phyloP scores from a whole-genome alignment of 2,888 invertebrate species.

The Scelioninae gen. 2 region DNA sequence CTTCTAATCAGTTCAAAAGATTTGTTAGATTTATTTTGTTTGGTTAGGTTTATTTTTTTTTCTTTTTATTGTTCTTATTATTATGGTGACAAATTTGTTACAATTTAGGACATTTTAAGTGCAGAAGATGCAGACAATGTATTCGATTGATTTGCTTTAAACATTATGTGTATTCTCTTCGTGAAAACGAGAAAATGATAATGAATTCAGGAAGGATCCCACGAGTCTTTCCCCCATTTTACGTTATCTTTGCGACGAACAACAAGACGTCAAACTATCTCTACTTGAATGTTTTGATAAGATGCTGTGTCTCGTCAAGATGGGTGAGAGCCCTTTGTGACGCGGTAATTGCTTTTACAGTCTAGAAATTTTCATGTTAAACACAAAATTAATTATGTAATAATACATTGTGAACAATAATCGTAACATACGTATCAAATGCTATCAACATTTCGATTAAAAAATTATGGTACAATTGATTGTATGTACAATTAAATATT shows the following conservation, averaged over 20 bases:
- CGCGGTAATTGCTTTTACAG: slow-evolving; percentile 27
- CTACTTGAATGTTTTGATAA: slow-evolving; percentile 17
- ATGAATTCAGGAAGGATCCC: slow-evolving; percentile 9
- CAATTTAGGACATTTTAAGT: no score
- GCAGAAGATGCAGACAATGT: no score
- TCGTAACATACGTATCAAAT: no score
- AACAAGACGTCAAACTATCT: slow-evolving; percentile 32
- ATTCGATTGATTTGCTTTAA: slow-evolving; percentile 1
- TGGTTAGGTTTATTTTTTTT: no score
- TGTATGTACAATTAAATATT: no score
- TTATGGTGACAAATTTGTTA: no score
- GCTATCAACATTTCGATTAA: no score
- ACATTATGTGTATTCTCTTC: slow-evolving; percentile 9
- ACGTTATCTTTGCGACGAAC: slow-evolving; percentile 22
- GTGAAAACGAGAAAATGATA: slow-evolving; percentile 10
- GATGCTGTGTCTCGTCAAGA: slow-evolving; percentile 10
- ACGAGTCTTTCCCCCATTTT: slow-evolving; percentile 1
- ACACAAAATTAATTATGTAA: not conserved
- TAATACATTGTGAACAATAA: no score
- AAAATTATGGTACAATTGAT: no score
- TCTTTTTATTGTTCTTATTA: no score
- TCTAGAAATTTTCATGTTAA: slow-evolving; percentile 11
- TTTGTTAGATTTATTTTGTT: no score
- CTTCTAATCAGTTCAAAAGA: no score
- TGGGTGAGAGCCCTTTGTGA: slow-evolving; percentile 11